A percentile compares a stretch with the other conserved stretches of the same genome.
Conservation (phyloP, 1,140 invertebrate genomes). For the Drosophila varians region DNA sequence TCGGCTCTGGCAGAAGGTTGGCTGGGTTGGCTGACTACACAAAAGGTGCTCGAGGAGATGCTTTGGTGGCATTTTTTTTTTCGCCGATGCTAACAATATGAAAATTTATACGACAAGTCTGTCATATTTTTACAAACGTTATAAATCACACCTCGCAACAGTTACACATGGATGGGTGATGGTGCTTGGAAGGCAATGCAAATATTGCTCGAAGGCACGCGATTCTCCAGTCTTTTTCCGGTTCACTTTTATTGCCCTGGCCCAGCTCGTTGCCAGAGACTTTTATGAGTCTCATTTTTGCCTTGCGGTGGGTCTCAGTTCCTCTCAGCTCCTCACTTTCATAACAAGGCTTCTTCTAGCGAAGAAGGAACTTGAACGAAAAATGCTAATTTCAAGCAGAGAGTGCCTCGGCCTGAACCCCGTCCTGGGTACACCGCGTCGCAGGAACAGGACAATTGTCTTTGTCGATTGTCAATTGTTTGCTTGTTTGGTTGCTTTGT, state of each 20-base stretch:
- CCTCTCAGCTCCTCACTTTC: conserved; percentile 16
- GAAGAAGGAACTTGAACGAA: conserved; percentile 49
- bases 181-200: conserved; percentile 58
- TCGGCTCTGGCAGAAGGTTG: conserved; percentile 17
- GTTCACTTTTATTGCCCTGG: conserved; percentile 60
- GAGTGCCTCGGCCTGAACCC: conserved; percentile 23
- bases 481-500: conserved; percentile 35
- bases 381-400: conserved; percentile 57
- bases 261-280: conserved; percentile 41
- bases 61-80: conserved; percentile 56
- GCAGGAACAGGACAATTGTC: conserved; percentile 53
- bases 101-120: conserved; percentile 81
- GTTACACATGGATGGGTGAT: conserved; percentile 41
- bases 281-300: conserved; percentile 62
- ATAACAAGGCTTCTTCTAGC: conserved; percentile 41
- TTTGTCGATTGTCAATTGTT: conserved; percentile 46
- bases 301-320: conserved; percentile 68
- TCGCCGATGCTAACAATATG: conserved; percentile 72
- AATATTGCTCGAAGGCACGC: conserved; percentile 78
- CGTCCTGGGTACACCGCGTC: conserved; percentile 16
- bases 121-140: conserved; percentile 82
- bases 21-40: conserved; percentile 2
- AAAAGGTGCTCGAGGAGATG: conserved; percentile 41
- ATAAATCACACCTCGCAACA: conserved; percentile 71
- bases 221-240: conserved; percentile 45